Conservation (phyloP, 1,140 invertebrate genomes). For the Pseudomyrmex sp. region DNA sequence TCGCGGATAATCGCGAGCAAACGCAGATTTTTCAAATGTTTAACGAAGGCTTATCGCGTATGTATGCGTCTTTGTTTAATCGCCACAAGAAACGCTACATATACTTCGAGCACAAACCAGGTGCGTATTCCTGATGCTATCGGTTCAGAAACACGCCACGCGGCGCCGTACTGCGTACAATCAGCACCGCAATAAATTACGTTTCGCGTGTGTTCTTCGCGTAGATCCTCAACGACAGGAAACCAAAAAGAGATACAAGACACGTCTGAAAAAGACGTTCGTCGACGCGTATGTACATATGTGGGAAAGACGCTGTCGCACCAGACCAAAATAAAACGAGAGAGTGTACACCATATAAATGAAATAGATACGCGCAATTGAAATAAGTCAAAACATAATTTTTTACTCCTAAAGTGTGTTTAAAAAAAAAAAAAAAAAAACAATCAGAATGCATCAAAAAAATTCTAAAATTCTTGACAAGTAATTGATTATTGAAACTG, state of each 20-base stretch:
- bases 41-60: slow-evolving; percentile 65
- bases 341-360: not conserved
- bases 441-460: too few species aligned
- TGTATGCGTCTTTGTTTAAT: slow-evolving; percentile 71
- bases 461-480: too few species aligned
- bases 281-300: slow-evolving; percentile 34
- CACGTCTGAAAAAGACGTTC: slow-evolving; percentile 9
- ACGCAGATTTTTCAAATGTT: slow-evolving; percentile 64
- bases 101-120: slow-evolving; percentile 61
- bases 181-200: slow-evolving; percentile 73
- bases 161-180: slow-evolving; percentile 72
- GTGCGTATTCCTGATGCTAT: slow-evolving; percentile 72
- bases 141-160: slow-evolving; percentile 70
- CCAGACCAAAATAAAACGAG: not conserved
- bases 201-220: slow-evolving; percentile 65
- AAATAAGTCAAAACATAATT: not conserved
- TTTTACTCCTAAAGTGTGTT: not conserved
- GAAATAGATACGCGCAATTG: not conserved
- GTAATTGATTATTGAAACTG: too few species aligned
- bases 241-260: slow-evolving; percentile 42
- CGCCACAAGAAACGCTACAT: slow-evolving; percentile 54
- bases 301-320: slow-evolving; percentile 15
- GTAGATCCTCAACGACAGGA: slow-evolving; percentile 67
- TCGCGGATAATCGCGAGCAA: slow-evolving; percentile 55
- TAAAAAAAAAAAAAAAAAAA: not conserved